phyloP scores from a whole-genome alignment of 1,140 invertebrate species.

The Leptinotarsa defecta region DNA sequence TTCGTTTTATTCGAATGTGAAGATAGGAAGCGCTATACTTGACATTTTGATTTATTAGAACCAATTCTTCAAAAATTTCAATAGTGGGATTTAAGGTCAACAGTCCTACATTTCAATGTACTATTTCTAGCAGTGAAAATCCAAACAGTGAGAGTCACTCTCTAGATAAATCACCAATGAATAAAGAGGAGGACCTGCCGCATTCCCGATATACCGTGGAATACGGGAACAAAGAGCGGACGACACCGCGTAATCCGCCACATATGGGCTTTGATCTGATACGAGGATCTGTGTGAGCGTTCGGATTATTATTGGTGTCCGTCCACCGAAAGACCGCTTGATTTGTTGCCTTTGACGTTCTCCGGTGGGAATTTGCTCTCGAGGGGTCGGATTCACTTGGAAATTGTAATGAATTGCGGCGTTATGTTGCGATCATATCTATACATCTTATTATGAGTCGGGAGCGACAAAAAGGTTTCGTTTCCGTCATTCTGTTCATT shows the following conservation, averaged over 20 bases:
- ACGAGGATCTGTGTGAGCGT: constrained; percentile 36
- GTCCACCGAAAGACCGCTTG: constrained; percentile 34
- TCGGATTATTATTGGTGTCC: constrained; percentile 34
- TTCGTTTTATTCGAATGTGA: too few relatives aligned
- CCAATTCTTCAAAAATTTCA: too few relatives aligned
- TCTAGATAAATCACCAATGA: too few relatives aligned
- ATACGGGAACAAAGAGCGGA: constrained; percentile 25
- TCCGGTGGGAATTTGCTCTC: constrained; percentile 27
- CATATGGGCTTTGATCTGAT: constrained; percentile 43
- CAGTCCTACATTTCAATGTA: too few relatives aligned
- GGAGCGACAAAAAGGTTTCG: not conserved
- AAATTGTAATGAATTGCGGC: constrained; percentile 38
- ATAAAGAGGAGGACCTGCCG: too few relatives aligned
- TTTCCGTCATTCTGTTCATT: too few relatives aligned
- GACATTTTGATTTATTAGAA: too few relatives aligned
- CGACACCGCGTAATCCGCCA: constrained; percentile 34
- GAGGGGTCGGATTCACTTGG: constrained; percentile 34
- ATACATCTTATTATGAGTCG: constrained; percentile 21
- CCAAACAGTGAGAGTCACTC: too few relatives aligned
- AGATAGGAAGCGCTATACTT: too few relatives aligned
- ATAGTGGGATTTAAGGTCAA: too few relatives aligned
- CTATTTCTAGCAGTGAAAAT: too few relatives aligned
- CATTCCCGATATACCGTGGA: not conserved
- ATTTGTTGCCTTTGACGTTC: constrained; percentile 36
- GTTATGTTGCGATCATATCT: constrained; percentile 37